Percentiles rank a stretch among this genome's conserved stretches.
Conservation (phyloP, 2,888 invertebrate genomes). For the Noctua fimbriata region DNA sequence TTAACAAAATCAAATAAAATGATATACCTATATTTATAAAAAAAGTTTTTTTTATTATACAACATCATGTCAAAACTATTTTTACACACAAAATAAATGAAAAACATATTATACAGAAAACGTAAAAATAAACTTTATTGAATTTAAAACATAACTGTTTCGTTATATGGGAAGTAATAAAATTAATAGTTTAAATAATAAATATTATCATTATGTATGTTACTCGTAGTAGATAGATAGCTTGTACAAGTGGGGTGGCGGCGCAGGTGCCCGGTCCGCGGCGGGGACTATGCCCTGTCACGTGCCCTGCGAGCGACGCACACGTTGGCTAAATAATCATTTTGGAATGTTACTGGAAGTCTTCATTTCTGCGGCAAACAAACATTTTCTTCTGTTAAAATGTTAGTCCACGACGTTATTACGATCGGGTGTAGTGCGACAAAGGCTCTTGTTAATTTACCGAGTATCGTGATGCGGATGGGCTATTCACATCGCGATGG, state of each 20-base stretch:
- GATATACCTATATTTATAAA: conserved; percentile 60
- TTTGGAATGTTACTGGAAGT: conserved; percentile 89
- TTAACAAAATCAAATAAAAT: conserved; percentile 57
- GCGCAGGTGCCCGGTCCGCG: conserved; percentile 64
- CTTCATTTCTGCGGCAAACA: conserved; percentile 89
- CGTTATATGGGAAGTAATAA: conserved; percentile 77
- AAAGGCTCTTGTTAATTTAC: conserved; percentile 59
- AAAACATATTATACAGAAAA: conserved; percentile 84
- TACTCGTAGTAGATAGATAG: conserved; percentile 64
- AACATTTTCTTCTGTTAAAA: conserved; percentile 83
- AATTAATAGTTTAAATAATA: conserved; percentile 76
- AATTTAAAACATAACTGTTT: conserved; percentile 85
- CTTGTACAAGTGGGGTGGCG: conserved; percentile 65
- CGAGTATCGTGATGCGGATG: conserved; percentile 53
- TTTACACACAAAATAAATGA: conserved; percentile 75
- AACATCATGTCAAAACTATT: conserved; percentile 59
- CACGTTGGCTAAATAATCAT: conserved; percentile 82
- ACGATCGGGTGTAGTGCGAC: conserved; percentile 60
- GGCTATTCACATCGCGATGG: conserved; percentile 63
- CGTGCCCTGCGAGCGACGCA: conserved; percentile 71
- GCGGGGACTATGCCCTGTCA: conserved; percentile 65
- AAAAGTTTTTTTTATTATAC: conserved; percentile 57
- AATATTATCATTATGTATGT: conserved; percentile 77
- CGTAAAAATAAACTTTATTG: conserved; percentile 89
- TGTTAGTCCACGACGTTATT: conserved; percentile 75